Base-by-base conservation (phyloP, 2,797 vertebrate species). In the Perdix hodgsoniae region DNA sequence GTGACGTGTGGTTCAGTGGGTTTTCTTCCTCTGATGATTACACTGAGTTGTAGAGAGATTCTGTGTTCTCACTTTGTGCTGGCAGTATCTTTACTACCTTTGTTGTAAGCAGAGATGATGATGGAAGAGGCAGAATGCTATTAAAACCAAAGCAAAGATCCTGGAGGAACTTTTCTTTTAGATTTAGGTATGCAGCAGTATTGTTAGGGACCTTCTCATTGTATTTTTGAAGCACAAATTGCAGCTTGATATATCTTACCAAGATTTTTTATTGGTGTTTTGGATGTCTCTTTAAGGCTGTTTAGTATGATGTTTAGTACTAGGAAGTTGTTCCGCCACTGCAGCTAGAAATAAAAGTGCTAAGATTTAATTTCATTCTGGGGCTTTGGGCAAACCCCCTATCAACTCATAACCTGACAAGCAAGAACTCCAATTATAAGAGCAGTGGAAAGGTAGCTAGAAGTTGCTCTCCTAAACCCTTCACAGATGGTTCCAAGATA, bases 401-500 rank as follows among this genome's bases (percentile, higher is more conserved):
- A 0, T 65, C 12, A 26, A 1, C 31, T 8, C 11, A 4, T 56
- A 49, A 72, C 63, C 54, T 19, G 19, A 14, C 22, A 52, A 72
- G 8, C 14, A 11, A 13, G 31, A 69, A 35, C 35, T 76, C 17
- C 22, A 5, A 24, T 56, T 50, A 5, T 35, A 27, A 42, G 22
- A 76, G 8, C 2, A 26, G 23, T 59, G 54, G 29, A 40, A 27
- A 65, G 42, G n/a, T 14, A 57, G 63, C 49, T 47, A 31, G 50
- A 27, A 75, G n/a, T 14, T 31, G 6, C 83, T 92, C 93, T 88
- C 65, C 49, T 93, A 65, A 93, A 66, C 44, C 52, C 35, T 42
- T 74, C 71, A 8, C 59, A 91, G 87, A 27, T 91, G 88, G 78
- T 86, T 75, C 88, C 64, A 80, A 76, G 66, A 61, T 69, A 71